phyloP scores from a whole-genome alignment of 2,797 vertebrate genomes.

The Poecilia wingei region DNA sequence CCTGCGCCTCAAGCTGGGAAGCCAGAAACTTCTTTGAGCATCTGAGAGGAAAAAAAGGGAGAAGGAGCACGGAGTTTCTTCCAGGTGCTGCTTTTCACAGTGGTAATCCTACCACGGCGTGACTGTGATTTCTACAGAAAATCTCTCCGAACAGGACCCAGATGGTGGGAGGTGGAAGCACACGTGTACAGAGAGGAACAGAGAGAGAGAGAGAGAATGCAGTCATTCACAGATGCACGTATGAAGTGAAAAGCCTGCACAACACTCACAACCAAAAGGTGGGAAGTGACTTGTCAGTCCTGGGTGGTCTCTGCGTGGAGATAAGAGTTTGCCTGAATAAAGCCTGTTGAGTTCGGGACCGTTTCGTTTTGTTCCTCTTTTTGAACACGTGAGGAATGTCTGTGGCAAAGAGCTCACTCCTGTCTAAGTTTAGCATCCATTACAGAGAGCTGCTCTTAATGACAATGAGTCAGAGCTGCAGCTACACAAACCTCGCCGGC shows the following conservation, averaged over 20 bases:
- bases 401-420: constrained; percentile 26
- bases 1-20: constrained; percentile 74
- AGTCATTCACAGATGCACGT: constrained; percentile 43
- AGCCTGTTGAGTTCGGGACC: constrained; percentile 53
- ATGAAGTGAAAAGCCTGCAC: constrained; percentile 47
- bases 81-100: constrained; percentile 78
- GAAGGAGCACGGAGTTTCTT: constrained; percentile 68
- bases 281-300: constrained; percentile 69
- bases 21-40: constrained; percentile 75
- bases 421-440: constrained; percentile 61
- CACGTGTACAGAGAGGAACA: constrained; percentile 28
- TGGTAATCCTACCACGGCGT: constrained; percentile 76
- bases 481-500: constrained; percentile 41
- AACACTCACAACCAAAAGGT: constrained; percentile 66
- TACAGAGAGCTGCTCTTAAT: constrained; percentile 60
- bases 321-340: constrained; percentile 63
- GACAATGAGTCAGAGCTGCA: constrained; percentile 63
- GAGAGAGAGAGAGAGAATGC: not conserved
- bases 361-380: constrained; percentile 57
- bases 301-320: constrained; percentile 77
- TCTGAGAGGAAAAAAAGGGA: constrained; percentile 59
- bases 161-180: constrained; percentile 71
- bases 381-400: constrained; percentile 57
- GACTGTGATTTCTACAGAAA: constrained; percentile 77
- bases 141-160: constrained; percentile 75